These are phyloP conservation scores for Plumapathes pennacea DNA, from an alignment of 92 coral and sea anemone species.

Conservation along the genomic window DNA sequence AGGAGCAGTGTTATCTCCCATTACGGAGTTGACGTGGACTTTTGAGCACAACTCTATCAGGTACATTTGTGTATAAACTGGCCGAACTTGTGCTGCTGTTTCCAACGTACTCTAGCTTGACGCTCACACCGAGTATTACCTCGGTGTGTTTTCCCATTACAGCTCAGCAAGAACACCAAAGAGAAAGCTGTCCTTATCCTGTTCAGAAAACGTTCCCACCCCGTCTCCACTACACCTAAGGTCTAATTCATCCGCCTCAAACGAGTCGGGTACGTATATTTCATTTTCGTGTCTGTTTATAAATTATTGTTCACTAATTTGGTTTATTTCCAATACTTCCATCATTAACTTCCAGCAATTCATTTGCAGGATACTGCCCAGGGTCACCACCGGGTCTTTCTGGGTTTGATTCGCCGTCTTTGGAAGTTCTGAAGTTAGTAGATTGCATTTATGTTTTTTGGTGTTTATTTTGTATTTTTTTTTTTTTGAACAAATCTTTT, in stretches of 20 bases:
- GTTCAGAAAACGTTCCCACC: conserved; percentile 69
- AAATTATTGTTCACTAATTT: too few species aligned
- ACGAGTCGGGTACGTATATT: conserved; percentile 96
- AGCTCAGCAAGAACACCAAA: conserved; percentile 90
- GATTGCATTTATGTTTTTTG: background rate
- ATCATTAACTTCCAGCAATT: too few species aligned
- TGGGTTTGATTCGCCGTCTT: conserved; percentile 81
- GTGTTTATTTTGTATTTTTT: background rate
- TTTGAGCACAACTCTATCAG: conserved; percentile 82
- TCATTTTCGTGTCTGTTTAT: too few species aligned
- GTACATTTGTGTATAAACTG: conserved; percentile 30
- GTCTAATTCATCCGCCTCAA: conserved; percentile 74
- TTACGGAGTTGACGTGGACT: conserved; percentile 89
- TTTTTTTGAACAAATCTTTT: background rate
- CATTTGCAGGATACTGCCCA: conserved; percentile 77
- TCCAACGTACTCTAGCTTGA: conserved; percentile 14
- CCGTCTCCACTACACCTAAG: conserved; percentile 60
- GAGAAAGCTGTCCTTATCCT: conserved; percentile 83
- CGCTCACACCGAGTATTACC: background rate
- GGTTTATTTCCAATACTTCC: background rate
- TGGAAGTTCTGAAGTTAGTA: conserved; percentile 85
- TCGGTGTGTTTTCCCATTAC: conserved; percentile 9
- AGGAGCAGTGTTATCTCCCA: conserved; percentile 88
- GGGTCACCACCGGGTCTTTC: conserved; percentile 60
- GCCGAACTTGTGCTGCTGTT: conserved; percentile 4